Evolutionary conservation across 2,113 vertebrate genomes (phyloP).

Genomic region (Pterocles gutturalis): DNA sequence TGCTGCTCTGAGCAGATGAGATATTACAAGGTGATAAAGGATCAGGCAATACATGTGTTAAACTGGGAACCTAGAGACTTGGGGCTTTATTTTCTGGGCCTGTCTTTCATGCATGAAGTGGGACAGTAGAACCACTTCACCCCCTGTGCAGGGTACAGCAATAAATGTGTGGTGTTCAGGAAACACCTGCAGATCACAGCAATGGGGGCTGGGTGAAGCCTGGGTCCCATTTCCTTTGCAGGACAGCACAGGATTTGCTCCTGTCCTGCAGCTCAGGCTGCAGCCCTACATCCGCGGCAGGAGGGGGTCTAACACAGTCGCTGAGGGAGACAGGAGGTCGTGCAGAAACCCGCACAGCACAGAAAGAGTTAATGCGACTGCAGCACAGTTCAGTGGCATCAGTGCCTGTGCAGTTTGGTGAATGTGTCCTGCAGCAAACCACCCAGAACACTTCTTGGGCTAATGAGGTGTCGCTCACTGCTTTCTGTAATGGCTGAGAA

Average conservation of each 20-base stretch:
- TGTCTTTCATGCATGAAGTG: background rate
- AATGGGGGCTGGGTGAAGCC: background rate
- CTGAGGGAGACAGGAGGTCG: background rate
- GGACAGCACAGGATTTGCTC: background rate
- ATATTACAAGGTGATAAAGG: background rate
- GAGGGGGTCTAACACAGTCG: rapidly evolving
- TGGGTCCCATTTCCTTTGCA: background rate
- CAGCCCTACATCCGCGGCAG: rapidly evolving
- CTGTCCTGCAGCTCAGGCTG: background rate
- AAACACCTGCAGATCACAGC: background rate
- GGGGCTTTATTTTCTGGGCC: background rate
- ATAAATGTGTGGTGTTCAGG: background rate
- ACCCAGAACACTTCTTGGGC: background rate
- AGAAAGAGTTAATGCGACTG: background rate
- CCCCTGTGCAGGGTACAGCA: background rate
- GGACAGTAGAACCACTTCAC: background rate
- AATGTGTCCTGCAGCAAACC: background rate
- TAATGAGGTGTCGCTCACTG: conserved; percentile 7
- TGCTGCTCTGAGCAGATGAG: background rate
- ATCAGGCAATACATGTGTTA: background rate
- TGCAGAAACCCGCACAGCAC: background rate
- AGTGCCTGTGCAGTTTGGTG: background rate
- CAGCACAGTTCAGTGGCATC: background rate
- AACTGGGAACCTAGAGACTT: background rate
- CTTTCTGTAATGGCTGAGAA: background rate